A percentile compares a stretch with the other conserved stretches of the same genome.
Conservation (phyloP, 2,888 invertebrate genomes). For the Julus scandinavius region DNA sequence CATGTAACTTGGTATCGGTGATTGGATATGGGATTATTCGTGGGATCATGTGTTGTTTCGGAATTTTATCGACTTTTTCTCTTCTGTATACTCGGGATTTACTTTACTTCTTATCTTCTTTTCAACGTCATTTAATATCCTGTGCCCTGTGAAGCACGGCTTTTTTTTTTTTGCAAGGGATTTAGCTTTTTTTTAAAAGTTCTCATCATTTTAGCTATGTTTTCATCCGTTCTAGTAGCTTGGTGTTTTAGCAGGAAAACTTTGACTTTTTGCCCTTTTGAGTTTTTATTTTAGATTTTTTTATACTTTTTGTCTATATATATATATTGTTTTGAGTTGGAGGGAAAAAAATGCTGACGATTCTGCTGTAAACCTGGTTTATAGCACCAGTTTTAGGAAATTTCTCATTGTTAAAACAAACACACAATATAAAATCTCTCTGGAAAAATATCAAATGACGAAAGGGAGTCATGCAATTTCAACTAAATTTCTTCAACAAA, state of each 20-base stretch:
- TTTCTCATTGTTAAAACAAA: no score
- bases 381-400: not conserved
- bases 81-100: slow-evolving; percentile 30
- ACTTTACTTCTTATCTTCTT: slow-evolving; percentile 24
- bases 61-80: slow-evolving; percentile 40
- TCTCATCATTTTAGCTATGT: not conserved
- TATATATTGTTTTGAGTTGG: not conserved
- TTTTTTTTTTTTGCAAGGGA: not conserved
- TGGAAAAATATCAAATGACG: no score
- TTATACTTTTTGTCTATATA: not conserved
- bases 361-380: not conserved
- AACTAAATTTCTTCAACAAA: no score
- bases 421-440: no score
- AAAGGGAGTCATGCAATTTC: no score
- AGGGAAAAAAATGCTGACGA: not conserved
- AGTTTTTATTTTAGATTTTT: not conserved
- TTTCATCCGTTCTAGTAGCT: not conserved
- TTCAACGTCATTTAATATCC: slow-evolving; percentile 36
- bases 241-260: not conserved
- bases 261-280: not conserved
- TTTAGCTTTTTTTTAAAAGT: slow-evolving; percentile 16
- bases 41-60: slow-evolving; percentile 24
- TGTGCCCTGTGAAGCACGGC: not conserved
- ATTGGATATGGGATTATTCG: slow-evolving; percentile 18
- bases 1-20: slow-evolving; percentile 12